phyloP scores from a whole-genome alignment of 2,888 invertebrate species.

The Imbricaverruca yamaguchii region DNA sequence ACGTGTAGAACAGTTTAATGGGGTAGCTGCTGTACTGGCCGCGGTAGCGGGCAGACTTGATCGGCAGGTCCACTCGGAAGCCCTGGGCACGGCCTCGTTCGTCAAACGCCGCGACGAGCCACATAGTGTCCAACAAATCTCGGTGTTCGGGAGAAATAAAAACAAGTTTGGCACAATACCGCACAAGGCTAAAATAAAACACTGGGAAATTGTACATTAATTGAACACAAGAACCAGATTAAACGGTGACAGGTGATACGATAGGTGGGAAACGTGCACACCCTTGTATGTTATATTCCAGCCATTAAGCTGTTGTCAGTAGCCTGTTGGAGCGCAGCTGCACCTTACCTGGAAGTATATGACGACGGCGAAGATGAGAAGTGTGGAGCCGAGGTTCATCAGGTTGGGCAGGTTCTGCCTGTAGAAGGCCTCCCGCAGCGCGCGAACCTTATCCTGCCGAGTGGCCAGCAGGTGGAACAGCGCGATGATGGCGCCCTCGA shows the following conservation, averaged over 20 bases:
- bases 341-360: slow-evolving; percentile 95
- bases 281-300: too few species aligned
- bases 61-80: slow-evolving; percentile 98
- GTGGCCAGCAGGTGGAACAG: slow-evolving; percentile 97
- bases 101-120: too few species aligned
- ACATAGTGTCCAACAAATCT: too few species aligned
- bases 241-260: too few species aligned
- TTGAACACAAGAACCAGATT: too few species aligned
- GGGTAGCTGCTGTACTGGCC: slow-evolving; percentile 99
- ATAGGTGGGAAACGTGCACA: too few species aligned
- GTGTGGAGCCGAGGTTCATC: slow-evolving; percentile 96
- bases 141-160: too few species aligned
- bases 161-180: too few species aligned
- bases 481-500: slow-evolving; percentile 98
- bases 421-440: slow-evolving; percentile 97
- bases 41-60: slow-evolving; percentile 97
- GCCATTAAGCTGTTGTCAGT: too few species aligned
- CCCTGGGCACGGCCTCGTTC: slow-evolving; percentile 53
- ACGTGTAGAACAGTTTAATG: slow-evolving; percentile 98
- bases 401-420: slow-evolving; percentile 97
- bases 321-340: too few species aligned
- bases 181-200: too few species aligned
- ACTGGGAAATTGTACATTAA: too few species aligned
- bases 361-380: slow-evolving; percentile 96
- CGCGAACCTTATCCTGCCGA: slow-evolving; percentile 95